Evolutionary conservation across 2,888 invertebrate species (phyloP).

Genomic region (Panopea generosa): DNA sequence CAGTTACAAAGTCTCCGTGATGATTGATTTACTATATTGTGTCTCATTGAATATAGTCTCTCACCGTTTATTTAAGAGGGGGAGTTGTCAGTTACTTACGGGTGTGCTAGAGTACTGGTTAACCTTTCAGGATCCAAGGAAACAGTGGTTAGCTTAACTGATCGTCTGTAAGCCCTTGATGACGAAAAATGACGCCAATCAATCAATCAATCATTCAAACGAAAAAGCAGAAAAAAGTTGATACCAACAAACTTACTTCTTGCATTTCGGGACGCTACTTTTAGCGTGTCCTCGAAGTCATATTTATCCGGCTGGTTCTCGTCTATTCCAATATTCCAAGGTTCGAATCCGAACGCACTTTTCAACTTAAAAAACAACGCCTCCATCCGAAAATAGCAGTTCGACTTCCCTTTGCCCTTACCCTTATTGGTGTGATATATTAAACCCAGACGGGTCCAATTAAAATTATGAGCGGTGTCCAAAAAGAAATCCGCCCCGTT

Average conservation of each 20-base stretch:
- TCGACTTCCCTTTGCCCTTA: constrained; percentile 66
- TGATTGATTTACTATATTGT: no score
- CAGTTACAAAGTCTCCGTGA: no score
- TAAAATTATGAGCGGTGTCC: constrained; percentile 70
- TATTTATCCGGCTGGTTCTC: constrained; percentile 86
- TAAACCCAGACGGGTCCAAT: constrained; percentile 78
- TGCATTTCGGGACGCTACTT: constrained; percentile 88
- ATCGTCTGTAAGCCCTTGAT: no score
- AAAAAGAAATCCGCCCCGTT: constrained; percentile 76
- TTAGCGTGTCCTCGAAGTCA: constrained; percentile 88
- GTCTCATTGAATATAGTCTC: no score
- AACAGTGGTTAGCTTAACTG: no score
- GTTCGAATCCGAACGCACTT: constrained; percentile 39
- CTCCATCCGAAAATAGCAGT: constrained; percentile 91
- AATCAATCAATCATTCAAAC: no score
- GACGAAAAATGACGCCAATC: no score
- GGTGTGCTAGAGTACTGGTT: no score
- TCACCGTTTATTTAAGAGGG: no score
- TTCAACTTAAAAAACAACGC: constrained; percentile 89
- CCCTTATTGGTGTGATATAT: constrained; percentile 73
- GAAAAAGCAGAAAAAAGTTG: no score
- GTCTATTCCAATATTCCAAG: constrained; percentile 86
- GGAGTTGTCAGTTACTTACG: no score
- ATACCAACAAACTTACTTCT: constrained; percentile 93
- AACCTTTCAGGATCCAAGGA: no score